These are phyloP conservation scores for Eurois occulta DNA, from an alignment of 2,888 invertebrate genomes.

Conservation along the genomic window DNA sequence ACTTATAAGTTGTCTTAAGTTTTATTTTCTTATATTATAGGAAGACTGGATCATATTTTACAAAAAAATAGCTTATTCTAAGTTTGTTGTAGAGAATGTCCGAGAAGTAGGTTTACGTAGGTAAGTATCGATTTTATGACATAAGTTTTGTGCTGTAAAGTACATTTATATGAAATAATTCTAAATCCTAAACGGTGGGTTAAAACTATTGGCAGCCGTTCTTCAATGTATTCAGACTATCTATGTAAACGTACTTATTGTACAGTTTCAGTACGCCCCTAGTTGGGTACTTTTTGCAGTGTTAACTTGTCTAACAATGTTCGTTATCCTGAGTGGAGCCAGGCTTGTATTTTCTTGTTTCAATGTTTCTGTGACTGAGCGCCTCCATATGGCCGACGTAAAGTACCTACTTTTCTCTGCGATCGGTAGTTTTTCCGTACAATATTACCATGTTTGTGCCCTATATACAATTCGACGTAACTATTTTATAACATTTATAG, in stretches of 20 bases:
- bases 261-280: neutral
- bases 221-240: constrained; percentile 18
- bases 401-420: neutral
- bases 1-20: constrained; percentile 34
- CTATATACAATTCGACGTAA: constrained; percentile 9
- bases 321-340: constrained; percentile 31
- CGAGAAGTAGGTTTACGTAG: constrained; percentile 40
- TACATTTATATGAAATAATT: constrained; percentile 4
- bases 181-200: neutral
- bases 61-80: constrained; percentile 21
- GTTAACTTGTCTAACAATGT: constrained; percentile 41
- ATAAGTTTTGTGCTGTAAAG: constrained; percentile 11
- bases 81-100: constrained; percentile 27
- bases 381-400: constrained; percentile 31
- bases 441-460: constrained; percentile 8
- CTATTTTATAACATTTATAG: neutral
- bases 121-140: constrained; percentile 5
- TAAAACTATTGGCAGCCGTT: neutral
- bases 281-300: constrained; percentile 21
- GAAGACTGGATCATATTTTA: constrained; percentile 29
- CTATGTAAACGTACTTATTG: constrained; percentile 31
- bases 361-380: constrained; percentile 46
- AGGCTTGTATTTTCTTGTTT: constrained; percentile 44
- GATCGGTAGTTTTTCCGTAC: neutral
- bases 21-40: constrained; percentile 24